Conservation (phyloP, 2,113 vertebrate genomes). For the Vombatus ursinus region DNA sequence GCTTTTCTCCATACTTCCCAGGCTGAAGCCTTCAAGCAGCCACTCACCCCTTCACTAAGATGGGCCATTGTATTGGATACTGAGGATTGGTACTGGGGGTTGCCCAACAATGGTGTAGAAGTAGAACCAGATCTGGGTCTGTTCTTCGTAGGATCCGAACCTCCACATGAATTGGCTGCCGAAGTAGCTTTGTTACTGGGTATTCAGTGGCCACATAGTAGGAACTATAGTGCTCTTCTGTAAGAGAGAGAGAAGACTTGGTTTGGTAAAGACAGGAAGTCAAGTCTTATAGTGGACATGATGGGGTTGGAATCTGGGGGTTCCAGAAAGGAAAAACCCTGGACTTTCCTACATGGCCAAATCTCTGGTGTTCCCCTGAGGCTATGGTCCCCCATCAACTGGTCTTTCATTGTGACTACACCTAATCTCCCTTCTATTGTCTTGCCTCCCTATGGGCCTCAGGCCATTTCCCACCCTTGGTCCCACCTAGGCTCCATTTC, state of each 20-base stretch:
- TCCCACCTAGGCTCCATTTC: too few relatives aligned
- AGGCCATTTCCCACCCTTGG: too few relatives aligned
- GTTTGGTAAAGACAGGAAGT: fast-evolving
- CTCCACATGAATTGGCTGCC: conserved; percentile 84
- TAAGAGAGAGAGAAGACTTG: not conserved
- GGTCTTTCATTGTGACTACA: too few relatives aligned
- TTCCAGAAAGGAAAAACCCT: too few relatives aligned
- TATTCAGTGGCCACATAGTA: conserved; percentile 78
- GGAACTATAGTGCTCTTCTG: conserved; percentile 80
- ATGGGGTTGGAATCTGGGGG: too few relatives aligned
- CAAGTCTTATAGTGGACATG: too few relatives aligned
- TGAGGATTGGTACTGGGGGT: conserved; percentile 76
- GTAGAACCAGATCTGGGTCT: conserved; percentile 80
- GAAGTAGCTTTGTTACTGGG: conserved; percentile 79
- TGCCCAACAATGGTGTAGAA: conserved; percentile 85
- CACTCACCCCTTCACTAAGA: conserved; percentile 81
- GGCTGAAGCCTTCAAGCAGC: fast-evolving
- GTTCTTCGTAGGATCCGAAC: conserved; percentile 81
- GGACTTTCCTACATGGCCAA: too few relatives aligned
- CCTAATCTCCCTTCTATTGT: too few relatives aligned
- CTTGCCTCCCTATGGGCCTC: too few relatives aligned
- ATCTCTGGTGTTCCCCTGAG: too few relatives aligned
- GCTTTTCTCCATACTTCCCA: fast-evolving
- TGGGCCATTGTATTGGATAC: conserved; percentile 81
- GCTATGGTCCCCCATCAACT: too few relatives aligned